Evolutionary conservation across 2,797 vertebrate genomes (phyloP), one percentile per base, ranked within the genome.

Genomic region (Xiphophorus birchmanni): DNA sequence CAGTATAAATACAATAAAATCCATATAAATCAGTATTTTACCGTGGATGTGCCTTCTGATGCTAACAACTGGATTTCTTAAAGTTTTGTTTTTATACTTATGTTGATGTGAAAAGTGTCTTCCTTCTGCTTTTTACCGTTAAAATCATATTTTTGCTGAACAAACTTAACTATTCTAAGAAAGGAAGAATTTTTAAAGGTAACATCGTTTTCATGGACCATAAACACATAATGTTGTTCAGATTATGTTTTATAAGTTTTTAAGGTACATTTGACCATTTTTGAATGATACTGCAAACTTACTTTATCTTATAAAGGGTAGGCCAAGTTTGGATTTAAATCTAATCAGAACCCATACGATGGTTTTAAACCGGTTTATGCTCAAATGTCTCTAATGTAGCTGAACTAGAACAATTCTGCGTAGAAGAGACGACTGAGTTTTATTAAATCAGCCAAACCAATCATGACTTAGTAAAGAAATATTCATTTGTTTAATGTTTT

Each of bases 161-260:
- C 90, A 90, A 71, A 74, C 79, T 75, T 84, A 72, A 83, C 77
- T 80, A 72, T 82, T 52, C 58, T 76, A 75, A 84, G 77, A 79
- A 90, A 94, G 85, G 91, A 89, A 90, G 87, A 76, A 75, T 79
- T 67, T 93, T 58, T 90, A 84, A 93, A 83, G 90, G 86, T 93
- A 93, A 94, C 92, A 94, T 93, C 93, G 93, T 94, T 95, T 95
- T 93, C 92, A 93, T 44, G 91, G 94, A 95, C 94, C 95, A 96
- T 95, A 89, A 86, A 93, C 91, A 91, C 93, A 90, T 91, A 92
- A 92, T 94, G 95, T 93, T 95, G 92, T 95, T 94, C 93, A 92
- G 94, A 94, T 94, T 92, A 88, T 95, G 92, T 96, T 95, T 96
- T 95, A 93, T 94, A 94, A 92, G 87, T 90, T 94, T 94, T 94